Conservation (phyloP, 53 echinoderm and acorn worm species). For the Luidia sarsii region DNA sequence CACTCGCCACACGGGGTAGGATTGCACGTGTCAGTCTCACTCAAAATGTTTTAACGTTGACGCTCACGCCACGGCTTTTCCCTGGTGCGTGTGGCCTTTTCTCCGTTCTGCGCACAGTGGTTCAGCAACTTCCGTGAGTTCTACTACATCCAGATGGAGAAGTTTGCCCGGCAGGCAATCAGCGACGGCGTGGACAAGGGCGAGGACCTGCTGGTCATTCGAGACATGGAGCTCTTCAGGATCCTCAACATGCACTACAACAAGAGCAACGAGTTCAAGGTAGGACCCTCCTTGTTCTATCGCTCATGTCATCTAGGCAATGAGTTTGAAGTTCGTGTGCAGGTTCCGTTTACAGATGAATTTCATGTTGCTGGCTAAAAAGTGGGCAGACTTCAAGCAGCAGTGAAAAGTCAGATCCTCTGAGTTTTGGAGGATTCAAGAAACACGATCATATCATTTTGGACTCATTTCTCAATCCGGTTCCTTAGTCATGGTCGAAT, state of each 20-base stretch:
- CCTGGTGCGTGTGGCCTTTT: too few species aligned
- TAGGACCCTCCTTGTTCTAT: constrained; percentile 38
- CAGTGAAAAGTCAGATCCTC: too few species aligned
- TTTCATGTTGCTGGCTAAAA: too few species aligned
- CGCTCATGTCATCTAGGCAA: not conserved
- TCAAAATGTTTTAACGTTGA: too few species aligned
- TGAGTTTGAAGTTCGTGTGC: not conserved
- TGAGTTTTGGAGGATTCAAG: not conserved
- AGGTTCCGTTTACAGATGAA: not conserved
- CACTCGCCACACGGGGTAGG: too few species aligned
- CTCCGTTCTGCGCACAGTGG: constrained; percentile 62
- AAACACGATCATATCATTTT: too few species aligned
- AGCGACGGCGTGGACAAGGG: constrained; percentile 74
- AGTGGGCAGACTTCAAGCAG: too few species aligned
- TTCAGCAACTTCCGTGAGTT: constrained; percentile 99
- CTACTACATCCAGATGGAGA: constrained; percentile 99
- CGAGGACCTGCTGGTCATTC: constrained; percentile 78
- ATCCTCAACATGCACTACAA: constrained; percentile 97
- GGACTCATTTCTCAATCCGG: too few species aligned
- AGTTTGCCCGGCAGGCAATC: constrained; percentile 92
- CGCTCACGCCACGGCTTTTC: too few species aligned
- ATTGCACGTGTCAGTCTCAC: too few species aligned
- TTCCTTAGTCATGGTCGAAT: too few species aligned
- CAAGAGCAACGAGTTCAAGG: constrained; percentile 99
- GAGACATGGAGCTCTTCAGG: constrained; percentile 92